Base-by-base conservation (phyloP, 2,113 vertebrate species). In the Syngnathus scovelli region DNA sequence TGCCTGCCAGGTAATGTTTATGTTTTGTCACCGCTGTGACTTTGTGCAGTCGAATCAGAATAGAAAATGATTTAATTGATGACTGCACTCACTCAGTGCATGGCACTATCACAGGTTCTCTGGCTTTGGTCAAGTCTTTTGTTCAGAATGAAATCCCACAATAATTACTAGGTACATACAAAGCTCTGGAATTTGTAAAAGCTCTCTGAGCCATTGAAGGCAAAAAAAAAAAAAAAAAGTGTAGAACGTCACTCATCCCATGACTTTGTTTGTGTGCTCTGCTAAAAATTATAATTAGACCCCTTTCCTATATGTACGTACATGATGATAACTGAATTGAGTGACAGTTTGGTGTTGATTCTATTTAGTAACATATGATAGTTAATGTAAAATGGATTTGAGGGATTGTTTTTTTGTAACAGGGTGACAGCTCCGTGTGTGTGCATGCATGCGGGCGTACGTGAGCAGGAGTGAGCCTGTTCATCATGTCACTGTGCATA, bases 401-500 rank as follows among this genome's bases (percentile, higher is more conserved):
- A 33, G 27, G 27, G 27, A 33, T 33, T 33, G 11, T 4, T 43
- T 43, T 43, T 43, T 12, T 12, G 3, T 3, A 43, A 43, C 3
- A 55, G 11, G 15, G 15, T 15, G 44, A 18, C 44, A 46, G 44
- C 44, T 16, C 10, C 11, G 41, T 43, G 41, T 43, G 46, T 51
- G 48, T 51, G 48, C 5, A 18, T 51, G 48, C 16, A 15, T 19
- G 48, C 19, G 6, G 18, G 49, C 19, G 49, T 52, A 7, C 13
- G 44, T 8, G 10, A 48, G n/a, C 67, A 27, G 37, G 49, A 18
- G 55, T 58, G 55, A 78, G 37, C 64, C 79, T 74, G 64, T 54
- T 66, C 51, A 78, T 51, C 19, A 72, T 9, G 73, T 85, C 83
- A 77, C 43, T 70, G 65, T 71, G 51, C 58, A 81, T 85, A 81